phyloP scores from a whole-genome alignment of 2,113 vertebrate genomes.

The Aleadryas rufinucha region DNA sequence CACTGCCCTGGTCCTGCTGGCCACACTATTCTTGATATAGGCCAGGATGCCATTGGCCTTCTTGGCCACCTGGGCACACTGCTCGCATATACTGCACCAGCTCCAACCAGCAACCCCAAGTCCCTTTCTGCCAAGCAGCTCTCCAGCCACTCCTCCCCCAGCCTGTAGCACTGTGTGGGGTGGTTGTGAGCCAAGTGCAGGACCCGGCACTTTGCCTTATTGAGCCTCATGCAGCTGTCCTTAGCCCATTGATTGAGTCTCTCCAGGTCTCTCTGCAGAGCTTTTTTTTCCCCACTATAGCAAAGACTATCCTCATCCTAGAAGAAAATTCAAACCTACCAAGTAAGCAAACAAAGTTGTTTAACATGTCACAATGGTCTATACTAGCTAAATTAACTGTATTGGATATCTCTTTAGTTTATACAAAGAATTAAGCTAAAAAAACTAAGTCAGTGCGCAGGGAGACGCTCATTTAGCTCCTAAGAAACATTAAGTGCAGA shows the following conservation, averaged over 20 bases:
- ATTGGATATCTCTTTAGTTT: background rate
- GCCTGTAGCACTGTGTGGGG: background rate
- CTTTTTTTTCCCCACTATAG: accelerated
- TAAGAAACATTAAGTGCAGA: background rate
- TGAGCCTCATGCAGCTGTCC: background rate
- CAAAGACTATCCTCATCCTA: background rate
- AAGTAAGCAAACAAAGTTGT: background rate
- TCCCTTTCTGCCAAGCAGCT: background rate
- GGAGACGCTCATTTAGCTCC: background rate
- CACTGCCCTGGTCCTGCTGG: background rate
- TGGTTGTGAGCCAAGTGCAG: background rate
- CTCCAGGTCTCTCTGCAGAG: background rate
- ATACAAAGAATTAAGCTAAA: background rate
- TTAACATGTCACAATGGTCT: background rate
- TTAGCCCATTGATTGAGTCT: background rate
- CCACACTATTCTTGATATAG: accelerated
- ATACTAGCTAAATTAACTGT: background rate
- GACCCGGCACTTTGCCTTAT: background rate
- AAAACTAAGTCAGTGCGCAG: background rate
- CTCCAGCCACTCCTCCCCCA: background rate
- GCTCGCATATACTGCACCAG: background rate
- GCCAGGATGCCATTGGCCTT: no score
- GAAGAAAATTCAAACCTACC: background rate
- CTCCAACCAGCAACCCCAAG: background rate
- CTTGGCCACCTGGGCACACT: background rate